Evolutionary conservation across 2,888 invertebrate genomes (phyloP), one percentile per base, ranked within the genome.

Genomic region (Hyppa rectilinea): DNA sequence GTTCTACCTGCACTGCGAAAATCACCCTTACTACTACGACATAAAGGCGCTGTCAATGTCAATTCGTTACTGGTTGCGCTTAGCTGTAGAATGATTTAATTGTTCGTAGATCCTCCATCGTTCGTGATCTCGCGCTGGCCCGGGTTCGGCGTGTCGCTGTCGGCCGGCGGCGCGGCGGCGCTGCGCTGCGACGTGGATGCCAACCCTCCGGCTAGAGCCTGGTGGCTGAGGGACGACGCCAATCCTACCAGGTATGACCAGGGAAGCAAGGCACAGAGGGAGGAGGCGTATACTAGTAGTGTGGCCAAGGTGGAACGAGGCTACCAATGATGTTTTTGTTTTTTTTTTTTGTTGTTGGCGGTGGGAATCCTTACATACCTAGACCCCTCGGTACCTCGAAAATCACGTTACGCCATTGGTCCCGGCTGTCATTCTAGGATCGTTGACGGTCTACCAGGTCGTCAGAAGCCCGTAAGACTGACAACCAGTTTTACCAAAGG

Each of bases 121-220:
- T 99, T 99, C 94, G 98, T 98, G 90, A 98, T 99, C 93, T 98
- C 98, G 78, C 97, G 99, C 84, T 97, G 98, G 94, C 99, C 99
- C n/a, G 98, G 98, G 61, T 99, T 99, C 93, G 99, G 99, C 63
- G 97, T 98, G 92, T 98, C 98, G 38, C 97, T 99, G 84, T 96
- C 97, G 76, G 98, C 99, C 92, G 99, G 99, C 75, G 98, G 98
- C 90, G 97, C 98, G 78, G 98, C 99, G 78, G 98, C 98, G 69
- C 95, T 99, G 85, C 98, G 98, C 92, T 99, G 99, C 89, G 98
- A 98, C 92, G 98, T 99, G 78, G 99, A 99, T 95, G 98, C 99
- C 87, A 99, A 99, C 96, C 99, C 99, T 26, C 97, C 97, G 66
- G 98, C 98, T 64, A 96, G 97, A 61, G 98, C 98, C 60, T 96